Conservation (phyloP, 2,888 invertebrate species). For the Ryuthela nishihirai region DNA sequence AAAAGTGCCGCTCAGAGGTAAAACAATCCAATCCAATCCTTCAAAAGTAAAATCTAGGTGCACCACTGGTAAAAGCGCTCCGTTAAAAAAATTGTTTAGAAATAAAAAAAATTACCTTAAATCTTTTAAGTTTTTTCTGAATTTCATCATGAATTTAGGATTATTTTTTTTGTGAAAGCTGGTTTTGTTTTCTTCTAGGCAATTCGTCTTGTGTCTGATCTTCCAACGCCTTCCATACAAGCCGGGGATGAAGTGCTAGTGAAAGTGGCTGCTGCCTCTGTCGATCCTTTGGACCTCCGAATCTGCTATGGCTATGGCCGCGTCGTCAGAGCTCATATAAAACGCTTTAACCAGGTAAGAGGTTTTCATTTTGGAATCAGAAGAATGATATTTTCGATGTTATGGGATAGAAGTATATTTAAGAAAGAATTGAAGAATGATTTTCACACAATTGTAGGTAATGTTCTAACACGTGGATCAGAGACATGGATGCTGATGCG, state of each 20-base stretch:
- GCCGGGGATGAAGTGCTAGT: conserved; percentile 59
- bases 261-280: conserved; percentile 61
- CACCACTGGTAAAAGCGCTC: background rate
- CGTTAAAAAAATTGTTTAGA: background rate
- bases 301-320: conserved; percentile 60
- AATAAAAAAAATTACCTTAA: background rate
- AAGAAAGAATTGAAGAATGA: too few species aligned
- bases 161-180: background rate
- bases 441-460: too few species aligned
- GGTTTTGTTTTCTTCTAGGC: conserved; percentile 51
- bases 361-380: background rate
- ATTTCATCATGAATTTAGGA: background rate
- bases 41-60: background rate
- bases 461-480: too few species aligned
- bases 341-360: conserved; percentile 36
- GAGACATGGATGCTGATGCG: too few species aligned
- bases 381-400: background rate
- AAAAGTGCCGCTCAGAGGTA: too few species aligned
- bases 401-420: background rate
- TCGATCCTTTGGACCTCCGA: conserved; percentile 59
- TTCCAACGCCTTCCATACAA: conserved; percentile 55
- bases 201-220: conserved; percentile 57
- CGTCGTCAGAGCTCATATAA: conserved; percentile 48
- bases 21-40: background rate
- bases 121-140: background rate